Evolutionary conservation across 1,140 invertebrate genomes (phyloP).

Genomic region (Nilaparvata lugens): DNA sequence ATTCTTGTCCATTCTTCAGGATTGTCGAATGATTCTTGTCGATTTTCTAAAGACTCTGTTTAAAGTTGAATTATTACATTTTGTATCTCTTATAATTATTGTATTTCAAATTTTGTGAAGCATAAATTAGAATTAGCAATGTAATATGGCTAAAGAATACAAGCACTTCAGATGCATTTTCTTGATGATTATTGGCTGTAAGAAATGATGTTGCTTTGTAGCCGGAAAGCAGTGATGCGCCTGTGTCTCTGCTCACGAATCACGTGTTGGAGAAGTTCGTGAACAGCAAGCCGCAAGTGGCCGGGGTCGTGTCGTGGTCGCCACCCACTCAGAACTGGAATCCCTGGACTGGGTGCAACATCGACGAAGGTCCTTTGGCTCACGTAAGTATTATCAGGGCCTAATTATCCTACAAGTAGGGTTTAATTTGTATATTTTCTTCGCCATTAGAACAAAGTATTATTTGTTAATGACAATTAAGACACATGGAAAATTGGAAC

Average conservation of each 20-base stretch:
- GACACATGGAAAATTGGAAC: too few species aligned
- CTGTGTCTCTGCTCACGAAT: conserved; percentile 46
- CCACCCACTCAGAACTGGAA: conserved; percentile 95
- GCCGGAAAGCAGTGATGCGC: conserved; percentile 16
- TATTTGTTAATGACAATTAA: neutral
- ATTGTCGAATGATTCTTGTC: too few species aligned
- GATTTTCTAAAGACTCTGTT: too few species aligned
- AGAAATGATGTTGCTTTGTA: too few species aligned
- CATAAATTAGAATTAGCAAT: too few species aligned
- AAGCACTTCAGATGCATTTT: too few species aligned
- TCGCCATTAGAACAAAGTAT: neutral
- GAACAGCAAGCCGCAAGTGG: conserved; percentile 42
- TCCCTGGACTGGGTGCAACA: conserved; percentile 88
- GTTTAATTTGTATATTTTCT: neutral
- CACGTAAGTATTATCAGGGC: conserved; percentile 43
- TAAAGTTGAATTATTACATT: too few species aligned
- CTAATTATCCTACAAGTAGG: neutral
- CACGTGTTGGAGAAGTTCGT: conserved; percentile 53
- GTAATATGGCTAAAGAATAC: too few species aligned
- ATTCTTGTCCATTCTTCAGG: too few species aligned
- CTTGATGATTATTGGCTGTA: too few species aligned
- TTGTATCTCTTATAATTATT: too few species aligned
- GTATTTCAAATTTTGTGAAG: too few species aligned
- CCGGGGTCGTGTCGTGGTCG: conserved; percentile 86
- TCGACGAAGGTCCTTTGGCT: conserved; percentile 86